Conservation (phyloP, 2,797 vertebrate species). For the Percopsis omiscomaycus region DNA sequence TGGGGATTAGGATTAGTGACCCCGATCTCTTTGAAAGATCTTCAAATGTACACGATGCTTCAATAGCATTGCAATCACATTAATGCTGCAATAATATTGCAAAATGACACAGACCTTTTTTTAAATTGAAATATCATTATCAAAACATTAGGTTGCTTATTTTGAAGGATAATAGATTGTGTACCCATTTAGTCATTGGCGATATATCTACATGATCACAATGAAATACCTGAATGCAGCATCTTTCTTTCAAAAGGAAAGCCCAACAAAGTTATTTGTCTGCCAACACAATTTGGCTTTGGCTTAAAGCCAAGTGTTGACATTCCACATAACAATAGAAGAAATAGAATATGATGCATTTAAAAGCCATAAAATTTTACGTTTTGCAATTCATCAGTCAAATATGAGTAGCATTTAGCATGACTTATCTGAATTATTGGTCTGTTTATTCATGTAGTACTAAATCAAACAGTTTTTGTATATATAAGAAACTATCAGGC, state of each 20-base stretch:
- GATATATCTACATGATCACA: conserved; percentile 24
- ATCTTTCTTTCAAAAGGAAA: conserved; percentile 43
- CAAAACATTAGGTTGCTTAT: conserved; percentile 1
- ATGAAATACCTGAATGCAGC: conserved; percentile 43
- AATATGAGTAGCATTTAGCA: too few species aligned
- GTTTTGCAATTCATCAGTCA: too few species aligned
- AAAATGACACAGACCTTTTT: not conserved
- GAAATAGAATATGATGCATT: too few species aligned
- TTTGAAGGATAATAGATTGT: conserved; percentile 5
- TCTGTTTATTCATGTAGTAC: too few species aligned
- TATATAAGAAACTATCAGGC: too few species aligned
- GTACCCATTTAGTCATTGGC: conserved; percentile 20
- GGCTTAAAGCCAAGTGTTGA: conserved; percentile 29
- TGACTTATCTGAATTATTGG: too few species aligned
- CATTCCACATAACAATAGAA: not conserved
- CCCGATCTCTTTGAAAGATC: conserved; percentile 16
- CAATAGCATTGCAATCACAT: too few species aligned
- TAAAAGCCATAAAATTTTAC: too few species aligned
- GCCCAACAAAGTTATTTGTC: conserved; percentile 49
- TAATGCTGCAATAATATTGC: not conserved
- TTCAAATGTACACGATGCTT: not conserved
- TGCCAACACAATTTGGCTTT: conserved; percentile 33
- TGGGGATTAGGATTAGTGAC: conserved; percentile 54
- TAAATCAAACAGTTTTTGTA: too few species aligned
- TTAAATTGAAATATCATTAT: not conserved